Base-by-base conservation (phyloP, 2,888 invertebrate genomes). In the Rutpela maculata region DNA sequence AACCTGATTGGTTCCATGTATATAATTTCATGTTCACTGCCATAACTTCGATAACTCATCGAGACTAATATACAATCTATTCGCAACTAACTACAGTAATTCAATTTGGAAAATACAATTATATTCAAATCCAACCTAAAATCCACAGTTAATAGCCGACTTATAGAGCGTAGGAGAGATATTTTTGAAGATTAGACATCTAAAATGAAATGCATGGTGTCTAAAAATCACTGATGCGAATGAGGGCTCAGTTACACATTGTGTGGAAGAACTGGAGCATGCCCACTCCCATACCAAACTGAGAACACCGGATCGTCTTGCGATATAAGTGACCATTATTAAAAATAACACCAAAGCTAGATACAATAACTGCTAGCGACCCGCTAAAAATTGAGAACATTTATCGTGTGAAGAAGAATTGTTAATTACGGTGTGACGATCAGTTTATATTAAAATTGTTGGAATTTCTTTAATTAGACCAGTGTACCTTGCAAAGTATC, bases 181-280 rank as follows among this genome's bases (percentile, higher is more conserved):
- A 70, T 70, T 70, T 70, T 70, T 60, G 60, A 70, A 70, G 70
- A 70, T 70, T 70, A 70, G 60, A 60, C 70, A n/a, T 70, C 70
- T 60, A 43, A 70, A 62, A 70, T 70, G 80, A 81, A 81, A 75
- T 79, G 79, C 80, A 79, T 78, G 69, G 81, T 80, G 80, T 82
- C 78, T 74, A 77, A 78, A 84, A 79, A 72, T 68, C 81, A 83
- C 74, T 81, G 83, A 80, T 82, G 83, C 83, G 83, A 83, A 83
- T 66, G 73, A 79, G 78, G 62, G 75, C 80, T 75, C 81, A 81
- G 83, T 82, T 84, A 84, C 81, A 80, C 83, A 85, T 85, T 85
- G 85, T 85, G 31, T 67, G 62, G 55, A 71, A 77, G 80, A 85
- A 85, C 74, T 82, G 78, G 85, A 85, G 85, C 85, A 82, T 84